phyloP scores from a whole-genome alignment of 2,797 vertebrate genomes.

The Paratrypauchen microcephalus region DNA sequence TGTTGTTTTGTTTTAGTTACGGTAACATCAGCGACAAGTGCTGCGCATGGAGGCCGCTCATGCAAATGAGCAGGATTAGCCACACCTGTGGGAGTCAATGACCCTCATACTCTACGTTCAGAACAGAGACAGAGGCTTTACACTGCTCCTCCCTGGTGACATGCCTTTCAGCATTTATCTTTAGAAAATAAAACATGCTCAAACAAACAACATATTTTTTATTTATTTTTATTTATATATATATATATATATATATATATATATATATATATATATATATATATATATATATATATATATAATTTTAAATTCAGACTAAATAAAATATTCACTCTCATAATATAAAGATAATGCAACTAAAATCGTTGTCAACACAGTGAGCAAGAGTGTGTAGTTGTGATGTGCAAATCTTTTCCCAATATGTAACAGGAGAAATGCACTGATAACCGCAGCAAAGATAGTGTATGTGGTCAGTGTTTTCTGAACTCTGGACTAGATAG shows the following conservation, averaged over 20 bases:
- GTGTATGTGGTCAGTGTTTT: constrained; percentile 1
- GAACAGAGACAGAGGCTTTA: constrained; percentile 20
- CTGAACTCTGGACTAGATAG: constrained; percentile 49
- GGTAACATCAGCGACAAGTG: not conserved
- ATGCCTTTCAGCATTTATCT: not conserved
- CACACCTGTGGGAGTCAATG: constrained; percentile 73
- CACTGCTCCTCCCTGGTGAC: constrained; percentile 11
- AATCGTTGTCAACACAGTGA: no score
- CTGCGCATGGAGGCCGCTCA: constrained; percentile 2
- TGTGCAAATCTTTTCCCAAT: constrained; percentile 34
- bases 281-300: no score
- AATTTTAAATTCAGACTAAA: no score
- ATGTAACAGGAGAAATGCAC: constrained; percentile 14
- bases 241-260: no score
- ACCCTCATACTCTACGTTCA: constrained; percentile 53
- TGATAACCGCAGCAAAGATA: constrained; percentile 34
- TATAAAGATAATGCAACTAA: no score
- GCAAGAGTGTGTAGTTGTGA: not conserved
- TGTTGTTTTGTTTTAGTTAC: not conserved
- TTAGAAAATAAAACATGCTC: not conserved
- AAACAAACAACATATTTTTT: no score
- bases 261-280: no score
- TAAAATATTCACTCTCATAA: no score
- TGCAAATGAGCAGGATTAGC: constrained; percentile 29
- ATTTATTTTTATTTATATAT: no score